Percentiles rank a stretch among this genome's conserved stretches.
phyloP scores from a whole-genome alignment of 2,888 invertebrate genomes.

The Nomada ruficornis region DNA sequence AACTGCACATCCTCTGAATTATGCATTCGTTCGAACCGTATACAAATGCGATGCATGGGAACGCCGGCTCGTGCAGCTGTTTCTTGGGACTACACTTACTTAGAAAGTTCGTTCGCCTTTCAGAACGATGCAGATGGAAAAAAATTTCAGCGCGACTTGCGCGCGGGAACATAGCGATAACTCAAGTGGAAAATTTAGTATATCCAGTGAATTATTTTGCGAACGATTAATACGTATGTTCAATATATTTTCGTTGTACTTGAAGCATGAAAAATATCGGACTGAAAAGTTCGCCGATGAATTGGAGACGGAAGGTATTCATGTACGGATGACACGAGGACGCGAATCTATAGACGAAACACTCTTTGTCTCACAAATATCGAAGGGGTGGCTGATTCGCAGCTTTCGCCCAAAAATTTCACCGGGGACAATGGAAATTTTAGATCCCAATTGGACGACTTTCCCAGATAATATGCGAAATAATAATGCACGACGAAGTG shows the following conservation, averaged over 20 bases:
- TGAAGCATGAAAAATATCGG: too few relatives aligned
- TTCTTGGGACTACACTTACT: slow-evolving; percentile 29
- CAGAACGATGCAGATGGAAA: too few relatives aligned
- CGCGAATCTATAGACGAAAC: not conserved
- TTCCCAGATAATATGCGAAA: too few relatives aligned
- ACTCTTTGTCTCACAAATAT: not conserved
- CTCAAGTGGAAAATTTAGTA: not conserved
- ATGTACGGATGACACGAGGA: not conserved
- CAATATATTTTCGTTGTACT: not conserved
- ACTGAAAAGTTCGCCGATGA: not conserved
- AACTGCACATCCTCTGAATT: slow-evolving; percentile 56
- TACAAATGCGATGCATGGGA: slow-evolving; percentile 16
- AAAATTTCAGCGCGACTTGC: slow-evolving; percentile 1
- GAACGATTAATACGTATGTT: too few relatives aligned
- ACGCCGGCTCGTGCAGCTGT: slow-evolving; percentile 23
- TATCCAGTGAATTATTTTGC: not conserved
- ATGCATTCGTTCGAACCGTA: slow-evolving; percentile 49
- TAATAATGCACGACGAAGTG: too few relatives aligned
- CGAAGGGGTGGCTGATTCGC: not conserved
- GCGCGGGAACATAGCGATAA: not conserved
- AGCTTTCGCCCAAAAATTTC: not conserved
- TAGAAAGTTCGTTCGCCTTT: slow-evolving; percentile 12
- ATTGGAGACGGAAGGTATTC: not conserved
- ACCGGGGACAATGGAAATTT: not conserved
- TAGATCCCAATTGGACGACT: not conserved